Evolutionary conservation across 1,140 invertebrate genomes (phyloP).

Genomic region (Olivierus martensii): DNA sequence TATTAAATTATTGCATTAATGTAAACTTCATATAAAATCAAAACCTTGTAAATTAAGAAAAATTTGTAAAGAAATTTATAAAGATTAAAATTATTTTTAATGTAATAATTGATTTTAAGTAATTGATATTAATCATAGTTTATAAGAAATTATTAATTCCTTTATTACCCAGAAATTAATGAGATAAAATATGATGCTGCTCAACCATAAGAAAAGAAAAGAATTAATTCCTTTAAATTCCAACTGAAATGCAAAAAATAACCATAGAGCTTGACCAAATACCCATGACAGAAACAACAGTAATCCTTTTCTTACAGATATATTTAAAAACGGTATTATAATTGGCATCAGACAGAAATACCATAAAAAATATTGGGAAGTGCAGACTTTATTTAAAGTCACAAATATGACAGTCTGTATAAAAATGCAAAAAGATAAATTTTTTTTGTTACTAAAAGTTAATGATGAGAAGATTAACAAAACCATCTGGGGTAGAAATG

Average conservation of each 20-base stretch:
- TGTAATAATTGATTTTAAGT: too few species aligned
- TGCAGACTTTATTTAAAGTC: constrained; percentile 89
- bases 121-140: too few species aligned
- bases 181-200: constrained; percentile 34
- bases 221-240: constrained; percentile 78
- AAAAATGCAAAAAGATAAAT: constrained; percentile 68
- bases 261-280: constrained; percentile 63
- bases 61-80: too few species aligned
- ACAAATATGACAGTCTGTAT: constrained; percentile 77
- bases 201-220: constrained; percentile 42
- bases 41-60: too few species aligned
- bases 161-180: constrained; percentile 26
- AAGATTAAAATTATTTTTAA: too few species aligned
- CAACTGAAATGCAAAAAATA: constrained; percentile 75
- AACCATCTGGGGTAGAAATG: constrained; percentile 57
- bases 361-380: constrained; percentile 97
- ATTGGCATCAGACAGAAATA: constrained; percentile 48
- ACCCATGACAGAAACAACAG: constrained; percentile 50
- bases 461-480: constrained; percentile 32
- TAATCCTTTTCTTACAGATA: constrained; percentile 24
- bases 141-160: too few species aligned
- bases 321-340: constrained; percentile 31
- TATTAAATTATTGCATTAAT: too few species aligned
- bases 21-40: too few species aligned
- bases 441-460: too few species aligned